Conservation (phyloP, 2,888 invertebrate genomes). For the Dioctria rufipes region DNA sequence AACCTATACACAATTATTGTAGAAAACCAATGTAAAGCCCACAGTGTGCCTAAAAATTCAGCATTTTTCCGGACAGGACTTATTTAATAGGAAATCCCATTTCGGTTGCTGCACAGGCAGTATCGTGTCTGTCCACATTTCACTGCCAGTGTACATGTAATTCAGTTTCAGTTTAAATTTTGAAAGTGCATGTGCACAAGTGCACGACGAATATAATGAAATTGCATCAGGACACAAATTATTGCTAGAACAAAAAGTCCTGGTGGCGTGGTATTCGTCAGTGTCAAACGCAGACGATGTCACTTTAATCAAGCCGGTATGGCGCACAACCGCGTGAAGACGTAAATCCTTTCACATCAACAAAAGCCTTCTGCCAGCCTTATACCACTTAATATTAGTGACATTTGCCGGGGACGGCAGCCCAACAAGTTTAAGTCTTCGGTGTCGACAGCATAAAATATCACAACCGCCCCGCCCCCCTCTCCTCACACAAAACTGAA, state of each 20-base stretch:
- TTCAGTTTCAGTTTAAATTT: conserved; percentile 17
- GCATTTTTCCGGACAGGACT: conserved; percentile 11
- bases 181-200: neutral
- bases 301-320: conserved; percentile 47
- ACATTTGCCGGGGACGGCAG: neutral
- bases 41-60: neutral
- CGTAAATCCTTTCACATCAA: conserved; percentile 42
- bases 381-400: conserved; percentile 40
- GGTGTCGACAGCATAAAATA: conserved; percentile 47
- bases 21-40: conserved; percentile 16
- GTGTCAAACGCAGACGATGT: conserved; percentile 45
- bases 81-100: conserved; percentile 29
- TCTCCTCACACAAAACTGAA: conserved; percentile 29
- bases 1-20: neutral
- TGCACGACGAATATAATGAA: conserved; percentile 22
- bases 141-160: conserved; percentile 15
- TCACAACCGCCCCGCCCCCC: neutral
- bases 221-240: conserved; percentile 39
- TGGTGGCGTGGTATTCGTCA: conserved; percentile 30
- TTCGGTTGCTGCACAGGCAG: neutral
- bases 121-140: conserved; percentile 22
- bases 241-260: conserved; percentile 11
- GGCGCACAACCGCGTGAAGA: conserved; percentile 41
- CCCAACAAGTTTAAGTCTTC: conserved; percentile 21
- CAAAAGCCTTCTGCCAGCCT: conserved; percentile 4